Evolutionary conservation across 2,113 vertebrate species (phyloP).

Genomic region (Syrrhaptes paradoxus): DNA sequence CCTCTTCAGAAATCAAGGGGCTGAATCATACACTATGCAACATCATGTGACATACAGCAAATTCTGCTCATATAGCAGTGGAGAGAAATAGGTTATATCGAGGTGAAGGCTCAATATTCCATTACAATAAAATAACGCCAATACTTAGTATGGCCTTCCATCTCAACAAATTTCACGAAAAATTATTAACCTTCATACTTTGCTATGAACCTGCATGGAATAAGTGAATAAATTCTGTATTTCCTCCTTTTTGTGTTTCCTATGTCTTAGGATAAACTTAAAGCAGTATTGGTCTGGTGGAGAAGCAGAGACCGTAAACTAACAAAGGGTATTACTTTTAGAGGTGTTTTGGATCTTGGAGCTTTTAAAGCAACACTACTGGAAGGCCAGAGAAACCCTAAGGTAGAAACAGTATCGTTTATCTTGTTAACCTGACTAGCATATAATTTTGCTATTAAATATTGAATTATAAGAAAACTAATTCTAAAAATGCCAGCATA

Average conservation of each 20-base stretch:
- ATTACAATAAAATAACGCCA: neutral
- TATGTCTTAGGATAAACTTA: neutral
- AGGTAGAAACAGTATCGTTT: neutral
- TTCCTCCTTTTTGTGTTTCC: neutral
- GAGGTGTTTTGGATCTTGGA: neutral
- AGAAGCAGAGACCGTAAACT: neutral
- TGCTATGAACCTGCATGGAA: neutral
- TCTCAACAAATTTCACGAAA: neutral
- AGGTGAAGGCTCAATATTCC: slow-evolving; percentile 38
- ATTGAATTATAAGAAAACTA: neutral
- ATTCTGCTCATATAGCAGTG: neutral
- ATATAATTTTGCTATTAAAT: neutral
- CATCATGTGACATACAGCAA: neutral
- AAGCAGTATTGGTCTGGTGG: neutral
- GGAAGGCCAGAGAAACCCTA: neutral
- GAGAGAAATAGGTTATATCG: neutral
- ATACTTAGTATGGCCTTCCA: neutral
- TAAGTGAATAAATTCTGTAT: neutral
- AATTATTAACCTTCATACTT: slow-evolving; percentile 8
- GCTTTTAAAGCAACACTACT: neutral
- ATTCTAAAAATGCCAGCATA: neutral
- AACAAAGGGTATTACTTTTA: neutral
- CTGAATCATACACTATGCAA: slow-evolving; percentile 10
- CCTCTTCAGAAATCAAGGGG: neutral
- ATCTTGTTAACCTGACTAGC: neutral